Base-by-base conservation (phyloP, 2,113 vertebrate genomes). In the Malurus alboscapulatus region DNA sequence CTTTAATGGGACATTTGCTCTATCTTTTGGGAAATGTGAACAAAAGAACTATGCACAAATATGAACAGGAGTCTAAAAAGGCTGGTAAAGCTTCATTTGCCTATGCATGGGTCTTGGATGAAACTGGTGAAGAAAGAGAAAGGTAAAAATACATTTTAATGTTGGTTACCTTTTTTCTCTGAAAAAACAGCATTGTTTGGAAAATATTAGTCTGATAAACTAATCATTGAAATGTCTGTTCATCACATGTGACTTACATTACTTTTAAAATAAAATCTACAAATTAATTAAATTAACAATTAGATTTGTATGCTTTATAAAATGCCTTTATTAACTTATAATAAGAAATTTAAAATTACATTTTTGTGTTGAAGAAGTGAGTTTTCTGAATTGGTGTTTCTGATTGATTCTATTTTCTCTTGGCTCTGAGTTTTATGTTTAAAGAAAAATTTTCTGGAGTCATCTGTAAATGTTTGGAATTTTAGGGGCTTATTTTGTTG, bases 1-100 rank as follows among this genome's bases (percentile, higher is more conserved):
- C 99, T 58, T 97, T 99, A 94, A 99, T 99, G 99, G 99, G 99
- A 75, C 99, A 99, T 97, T 96, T 99, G 77, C 98, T 99, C 45
- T 99, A 99, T 93, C 98, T 99, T 91, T 97, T 99, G 97, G 99
- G 99, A 76, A 98, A 99, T 45, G 99, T 99, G 94, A 99, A 99
- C 97, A 99, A 99, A 97, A 98, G 99, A 96, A 99, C 98, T 92
- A 99, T 99, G 99, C 99, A 99, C 97, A 99, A 99, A 97, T 99
- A 99, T 0, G 99, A 99, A 93, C 99, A 99, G 77, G 99, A 99
- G 88, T 98, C 99, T 17, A 99, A 99, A 96, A 99, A 99, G 96
- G 99, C 99, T 59, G 99, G 99, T 67, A 99, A 99, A 95, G 99
- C 99, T 69, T 99, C 99, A 0, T 99, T 99, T 94, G 99, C 99